phyloP scores from a whole-genome alignment of 1,140 invertebrate species.

The Mercenaria mercenaria region DNA sequence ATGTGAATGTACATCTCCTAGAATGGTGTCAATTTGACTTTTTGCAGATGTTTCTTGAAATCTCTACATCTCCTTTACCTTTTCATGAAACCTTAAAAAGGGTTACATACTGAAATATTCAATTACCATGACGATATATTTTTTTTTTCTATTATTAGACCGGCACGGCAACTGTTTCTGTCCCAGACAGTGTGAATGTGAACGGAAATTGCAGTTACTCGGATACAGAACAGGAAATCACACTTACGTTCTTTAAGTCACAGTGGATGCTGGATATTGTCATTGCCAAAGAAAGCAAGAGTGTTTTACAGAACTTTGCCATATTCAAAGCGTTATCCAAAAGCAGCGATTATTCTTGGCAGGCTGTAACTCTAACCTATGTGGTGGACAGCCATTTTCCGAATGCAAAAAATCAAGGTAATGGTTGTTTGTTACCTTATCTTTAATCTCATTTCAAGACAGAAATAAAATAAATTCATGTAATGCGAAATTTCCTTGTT shows the following conservation, averaged over 20 bases:
- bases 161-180: background rate
- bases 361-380: background rate
- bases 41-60: too few species aligned
- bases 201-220: background rate
- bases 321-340: background rate
- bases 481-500: too few species aligned
- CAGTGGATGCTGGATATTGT: background rate
- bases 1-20: too few species aligned
- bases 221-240: background rate
- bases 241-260: background rate
- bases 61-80: too few species aligned
- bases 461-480: too few species aligned
- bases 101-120: too few species aligned
- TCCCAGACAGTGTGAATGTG: background rate
- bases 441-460: too few species aligned
- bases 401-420: constrained; percentile 6
- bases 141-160: background rate
- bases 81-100: too few species aligned
- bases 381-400: background rate
- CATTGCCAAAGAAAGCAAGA: background rate
- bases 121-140: too few species aligned
- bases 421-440: too few species aligned
- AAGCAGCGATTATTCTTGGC: background rate
- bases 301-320: background rate
- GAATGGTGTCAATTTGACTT: too few species aligned